A percentile compares a stretch with the other conserved stretches of the same genome.
Conservation (phyloP, 2,888 invertebrate species). For the Noctua pronuba region DNA sequence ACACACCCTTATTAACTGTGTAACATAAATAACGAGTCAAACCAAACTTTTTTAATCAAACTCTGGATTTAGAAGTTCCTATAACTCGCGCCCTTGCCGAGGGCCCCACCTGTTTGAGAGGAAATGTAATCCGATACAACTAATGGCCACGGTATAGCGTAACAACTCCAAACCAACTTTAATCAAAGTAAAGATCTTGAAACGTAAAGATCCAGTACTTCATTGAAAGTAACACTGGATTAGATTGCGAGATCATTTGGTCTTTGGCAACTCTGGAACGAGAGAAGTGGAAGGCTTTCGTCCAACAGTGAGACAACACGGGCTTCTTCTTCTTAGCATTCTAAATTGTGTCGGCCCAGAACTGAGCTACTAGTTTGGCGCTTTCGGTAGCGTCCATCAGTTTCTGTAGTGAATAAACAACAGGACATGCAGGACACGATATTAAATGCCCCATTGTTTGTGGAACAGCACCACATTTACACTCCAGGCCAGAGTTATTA, state of each 20-base stretch:
- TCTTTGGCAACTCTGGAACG: background rate
- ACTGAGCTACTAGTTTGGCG: too few species aligned
- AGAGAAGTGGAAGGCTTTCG: background rate
- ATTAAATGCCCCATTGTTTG: too few species aligned
- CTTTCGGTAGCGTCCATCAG: too few species aligned
- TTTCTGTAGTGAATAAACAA: too few species aligned
- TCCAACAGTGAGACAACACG: background rate
- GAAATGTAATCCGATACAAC: background rate
- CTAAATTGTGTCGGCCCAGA: too few species aligned
- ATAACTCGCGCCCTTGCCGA: background rate
- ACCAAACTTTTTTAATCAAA: constrained; percentile 27
- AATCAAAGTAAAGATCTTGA: background rate
- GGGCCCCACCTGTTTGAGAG: background rate
- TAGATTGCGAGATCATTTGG: background rate
- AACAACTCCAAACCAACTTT: background rate
- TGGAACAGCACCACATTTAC: too few species aligned
- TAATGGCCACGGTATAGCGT: too few species aligned
- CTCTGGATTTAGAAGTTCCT: background rate
- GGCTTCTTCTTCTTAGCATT: too few species aligned
- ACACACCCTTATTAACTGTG: background rate
- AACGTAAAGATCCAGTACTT: background rate
- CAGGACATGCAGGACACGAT: too few species aligned
- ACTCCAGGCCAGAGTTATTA: too few species aligned
- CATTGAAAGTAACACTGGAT: background rate
- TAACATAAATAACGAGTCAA: background rate